Percentiles rank a stretch among this genome's conserved stretches.
phyloP scores from a whole-genome alignment of 1,140 invertebrate species.

The Pollicipes pollicipes region DNA sequence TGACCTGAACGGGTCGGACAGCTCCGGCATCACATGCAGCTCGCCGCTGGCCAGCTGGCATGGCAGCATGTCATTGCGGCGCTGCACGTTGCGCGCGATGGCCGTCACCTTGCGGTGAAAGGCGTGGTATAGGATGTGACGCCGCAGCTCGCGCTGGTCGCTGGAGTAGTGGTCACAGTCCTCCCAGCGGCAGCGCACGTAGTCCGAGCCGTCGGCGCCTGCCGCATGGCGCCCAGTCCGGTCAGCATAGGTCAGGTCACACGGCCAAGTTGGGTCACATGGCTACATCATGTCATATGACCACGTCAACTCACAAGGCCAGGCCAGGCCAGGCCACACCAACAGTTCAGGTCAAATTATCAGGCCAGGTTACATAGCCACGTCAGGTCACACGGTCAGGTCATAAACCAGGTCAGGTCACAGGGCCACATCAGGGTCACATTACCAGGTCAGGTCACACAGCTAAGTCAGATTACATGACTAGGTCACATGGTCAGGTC shows the following conservation, averaged over 20 bases:
- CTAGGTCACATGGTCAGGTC: background rate
- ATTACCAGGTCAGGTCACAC: no score
- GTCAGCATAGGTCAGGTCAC: background rate
- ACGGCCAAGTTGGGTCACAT: background rate
- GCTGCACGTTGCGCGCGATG: conserved; percentile 43
- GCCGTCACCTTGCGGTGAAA: conserved; percentile 52
- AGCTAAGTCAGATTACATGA: no score
- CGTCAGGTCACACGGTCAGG: no score
- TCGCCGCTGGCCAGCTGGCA: conserved; percentile 12
- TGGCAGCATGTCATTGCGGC: conserved; percentile 36
- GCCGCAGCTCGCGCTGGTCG: conserved; percentile 14
- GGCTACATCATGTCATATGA: no score
- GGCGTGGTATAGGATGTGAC: conserved; percentile 57
- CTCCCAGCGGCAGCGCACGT: conserved; percentile 17
- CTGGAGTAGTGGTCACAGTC: background rate
- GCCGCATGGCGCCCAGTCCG: no score
- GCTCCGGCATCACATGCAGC: conserved; percentile 15
- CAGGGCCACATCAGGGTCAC: background rate
- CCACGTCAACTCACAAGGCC: no score
- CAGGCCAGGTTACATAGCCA: background rate
- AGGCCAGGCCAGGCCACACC: no score
- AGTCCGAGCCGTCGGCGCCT: conserved; percentile 8
- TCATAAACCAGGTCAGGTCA: background rate
- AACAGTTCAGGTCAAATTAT: background rate
- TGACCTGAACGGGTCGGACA: conserved; percentile 13